Conservation (phyloP, 2,888 invertebrate species). For the Diadromus collaris region DNA sequence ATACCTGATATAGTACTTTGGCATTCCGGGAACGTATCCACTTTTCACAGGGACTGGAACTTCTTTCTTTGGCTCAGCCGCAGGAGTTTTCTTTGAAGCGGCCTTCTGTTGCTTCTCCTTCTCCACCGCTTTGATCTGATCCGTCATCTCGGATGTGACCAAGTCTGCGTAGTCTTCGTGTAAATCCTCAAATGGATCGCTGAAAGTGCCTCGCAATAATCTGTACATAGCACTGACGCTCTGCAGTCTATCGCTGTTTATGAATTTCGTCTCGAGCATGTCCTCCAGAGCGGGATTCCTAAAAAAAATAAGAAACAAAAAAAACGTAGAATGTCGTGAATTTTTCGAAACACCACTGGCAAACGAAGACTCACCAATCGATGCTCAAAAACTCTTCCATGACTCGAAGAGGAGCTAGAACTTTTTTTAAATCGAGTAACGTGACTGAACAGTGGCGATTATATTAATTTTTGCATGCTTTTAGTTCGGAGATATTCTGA, state of each 20-base stretch:
- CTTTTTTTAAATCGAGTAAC: not conserved
- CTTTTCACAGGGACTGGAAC: not conserved
- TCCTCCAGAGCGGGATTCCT: conserved; percentile 74
- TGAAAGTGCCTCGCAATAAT: conserved; percentile 69
- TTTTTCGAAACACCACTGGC: not conserved
- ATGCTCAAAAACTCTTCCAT: conserved; percentile 73
- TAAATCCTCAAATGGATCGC: conserved; percentile 71
- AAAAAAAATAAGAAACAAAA: conserved; percentile 30
- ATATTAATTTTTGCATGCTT: not conserved
- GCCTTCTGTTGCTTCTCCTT: not conserved
- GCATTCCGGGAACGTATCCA: conserved; percentile 68
- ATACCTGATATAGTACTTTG: conserved; percentile 47
- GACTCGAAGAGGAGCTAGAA: not conserved
- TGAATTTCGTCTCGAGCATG: conserved; percentile 72
- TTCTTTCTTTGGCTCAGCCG: conserved; percentile 1
- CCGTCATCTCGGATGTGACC: conserved; percentile 51
- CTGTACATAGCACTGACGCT: conserved; percentile 72
- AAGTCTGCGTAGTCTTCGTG: conserved; percentile 62
- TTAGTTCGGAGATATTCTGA: not conserved
- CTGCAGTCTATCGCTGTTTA: conserved; percentile 69
- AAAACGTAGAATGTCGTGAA: conserved; percentile 2
- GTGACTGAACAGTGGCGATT: not conserved
- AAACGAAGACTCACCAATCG: conserved; percentile 68
- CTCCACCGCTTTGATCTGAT: conserved; percentile 5
- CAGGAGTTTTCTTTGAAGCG: not conserved